Evolutionary conservation across 2,113 vertebrate species (phyloP).

Genomic region (Verasper variegatus): DNA sequence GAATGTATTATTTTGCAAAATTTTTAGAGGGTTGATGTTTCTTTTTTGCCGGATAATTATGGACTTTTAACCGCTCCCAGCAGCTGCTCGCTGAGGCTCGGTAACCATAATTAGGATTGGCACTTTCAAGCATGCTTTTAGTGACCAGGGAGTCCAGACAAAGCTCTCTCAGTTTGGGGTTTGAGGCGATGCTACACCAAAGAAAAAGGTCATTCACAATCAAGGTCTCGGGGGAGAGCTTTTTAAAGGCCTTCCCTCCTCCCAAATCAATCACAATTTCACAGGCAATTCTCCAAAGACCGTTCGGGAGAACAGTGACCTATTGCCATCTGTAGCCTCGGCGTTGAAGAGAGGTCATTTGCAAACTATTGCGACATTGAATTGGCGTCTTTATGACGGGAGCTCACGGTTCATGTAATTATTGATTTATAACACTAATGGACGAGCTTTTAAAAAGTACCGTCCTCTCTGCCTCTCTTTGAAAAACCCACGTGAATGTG

Average conservation of each 20-base stretch:
- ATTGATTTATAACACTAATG: constrained; percentile 21
- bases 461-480: not conserved
- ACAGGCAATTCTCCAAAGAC: constrained; percentile 62
- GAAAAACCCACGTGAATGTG: not conserved
- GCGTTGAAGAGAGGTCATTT: constrained; percentile 42
- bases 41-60: constrained; percentile 33
- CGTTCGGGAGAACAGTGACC: constrained; percentile 48
- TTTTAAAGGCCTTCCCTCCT: too few relatives aligned
- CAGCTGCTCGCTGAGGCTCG: constrained; percentile 67
- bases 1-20: not conserved
- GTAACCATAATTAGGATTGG: constrained; percentile 77
- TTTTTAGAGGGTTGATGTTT: constrained; percentile 4
- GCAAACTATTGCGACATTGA: constrained; percentile 16
- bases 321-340: constrained; percentile 52
- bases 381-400: constrained; percentile 27
- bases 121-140: constrained; percentile 76
- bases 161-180: constrained; percentile 77
- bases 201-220: constrained; percentile 82
- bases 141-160: constrained; percentile 72
- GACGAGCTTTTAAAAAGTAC: not conserved
- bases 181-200: constrained; percentile 69
- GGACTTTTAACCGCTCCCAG: constrained; percentile 58
- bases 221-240: constrained; percentile 66
- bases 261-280: constrained; percentile 73
- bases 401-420: constrained; percentile 15